Percentiles rank a stretch among this genome's conserved stretches.
phyloP scores from a whole-genome alignment of 2,797 vertebrate species.

The Melanotaenia boesemani region DNA sequence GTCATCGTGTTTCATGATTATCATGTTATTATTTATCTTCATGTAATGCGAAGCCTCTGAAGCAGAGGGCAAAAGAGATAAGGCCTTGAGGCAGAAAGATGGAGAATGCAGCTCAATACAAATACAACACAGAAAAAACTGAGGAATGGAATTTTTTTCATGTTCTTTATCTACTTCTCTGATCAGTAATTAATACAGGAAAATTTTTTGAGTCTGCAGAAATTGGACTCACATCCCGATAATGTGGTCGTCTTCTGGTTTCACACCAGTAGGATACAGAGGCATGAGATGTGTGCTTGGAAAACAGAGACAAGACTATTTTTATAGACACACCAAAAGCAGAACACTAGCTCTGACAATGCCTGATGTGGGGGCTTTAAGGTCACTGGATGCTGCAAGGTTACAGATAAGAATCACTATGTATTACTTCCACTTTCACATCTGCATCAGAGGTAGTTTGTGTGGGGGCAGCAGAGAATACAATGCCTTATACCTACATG shows the following conservation, averaged over 20 bases:
- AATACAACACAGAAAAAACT: slow-evolving; percentile 7
- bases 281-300: slow-evolving; percentile 43
- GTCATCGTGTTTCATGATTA: background rate
- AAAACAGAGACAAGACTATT: slow-evolving; percentile 51
- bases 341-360: slow-evolving; percentile 62
- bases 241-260: slow-evolving; percentile 30
- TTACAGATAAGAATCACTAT: slow-evolving; percentile 36
- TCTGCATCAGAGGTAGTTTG: background rate
- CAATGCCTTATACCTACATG: slow-evolving; percentile 13
- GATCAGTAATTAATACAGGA: slow-evolving; percentile 74
- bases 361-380: slow-evolving; percentile 43
- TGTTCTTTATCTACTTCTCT: slow-evolving; percentile 38
- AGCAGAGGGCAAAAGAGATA: slow-evolving; percentile 7
- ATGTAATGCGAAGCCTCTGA: slow-evolving; percentile 7
- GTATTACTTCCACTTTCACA: slow-evolving; percentile 12
- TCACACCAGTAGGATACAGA: slow-evolving; percentile 33
- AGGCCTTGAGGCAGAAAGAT: slow-evolving; percentile 7
- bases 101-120: slow-evolving; percentile 11
- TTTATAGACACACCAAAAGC: slow-evolving; percentile 69
- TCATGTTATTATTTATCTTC: background rate
- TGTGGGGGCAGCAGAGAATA: background rate
- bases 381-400: slow-evolving; percentile 58
- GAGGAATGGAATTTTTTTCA: background rate
- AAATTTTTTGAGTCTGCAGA: slow-evolving; percentile 50
- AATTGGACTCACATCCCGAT: slow-evolving; percentile 38